Evolutionary conservation across 2,113 vertebrate species (phyloP).

Genomic region (Peromyscus californicus): DNA sequence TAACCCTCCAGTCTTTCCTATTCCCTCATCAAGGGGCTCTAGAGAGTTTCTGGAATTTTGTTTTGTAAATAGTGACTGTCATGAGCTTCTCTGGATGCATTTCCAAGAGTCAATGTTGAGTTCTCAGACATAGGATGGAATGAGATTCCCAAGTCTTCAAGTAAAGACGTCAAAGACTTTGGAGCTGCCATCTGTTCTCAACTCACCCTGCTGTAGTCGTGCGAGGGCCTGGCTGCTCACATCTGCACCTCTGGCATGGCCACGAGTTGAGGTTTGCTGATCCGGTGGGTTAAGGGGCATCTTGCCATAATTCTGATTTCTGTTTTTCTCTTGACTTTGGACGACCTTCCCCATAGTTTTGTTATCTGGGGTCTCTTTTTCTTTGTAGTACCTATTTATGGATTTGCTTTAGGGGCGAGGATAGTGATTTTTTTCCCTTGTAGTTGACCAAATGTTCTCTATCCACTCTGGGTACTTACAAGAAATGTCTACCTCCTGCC

Average conservation of each 20-base stretch:
- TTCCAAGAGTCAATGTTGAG: neutral
- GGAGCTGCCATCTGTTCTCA: neutral
- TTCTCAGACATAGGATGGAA: neutral
- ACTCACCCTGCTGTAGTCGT: fast-evolving
- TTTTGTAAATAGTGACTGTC: neutral
- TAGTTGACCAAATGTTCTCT: neutral
- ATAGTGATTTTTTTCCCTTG: neutral
- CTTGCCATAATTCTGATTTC: neutral
- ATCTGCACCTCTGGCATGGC: neutral
- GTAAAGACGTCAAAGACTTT: neutral
- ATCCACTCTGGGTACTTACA: neutral
- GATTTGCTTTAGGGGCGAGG: neutral
- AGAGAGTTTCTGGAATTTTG: neutral
- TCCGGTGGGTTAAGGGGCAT: neutral
- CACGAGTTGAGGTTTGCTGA: neutral
- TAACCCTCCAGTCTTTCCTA: neutral
- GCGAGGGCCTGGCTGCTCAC: neutral
- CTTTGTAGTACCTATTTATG: neutral
- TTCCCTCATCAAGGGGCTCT: neutral
- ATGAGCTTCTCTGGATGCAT: neutral
- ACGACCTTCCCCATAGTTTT: neutral
- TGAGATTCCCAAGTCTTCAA: neutral
- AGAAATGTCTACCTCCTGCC: neutral
- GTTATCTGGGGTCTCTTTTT: neutral
- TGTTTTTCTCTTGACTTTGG: neutral